phyloP scores from a whole-genome alignment of 2,797 vertebrate genomes.

The Chloroceryle amazona region DNA sequence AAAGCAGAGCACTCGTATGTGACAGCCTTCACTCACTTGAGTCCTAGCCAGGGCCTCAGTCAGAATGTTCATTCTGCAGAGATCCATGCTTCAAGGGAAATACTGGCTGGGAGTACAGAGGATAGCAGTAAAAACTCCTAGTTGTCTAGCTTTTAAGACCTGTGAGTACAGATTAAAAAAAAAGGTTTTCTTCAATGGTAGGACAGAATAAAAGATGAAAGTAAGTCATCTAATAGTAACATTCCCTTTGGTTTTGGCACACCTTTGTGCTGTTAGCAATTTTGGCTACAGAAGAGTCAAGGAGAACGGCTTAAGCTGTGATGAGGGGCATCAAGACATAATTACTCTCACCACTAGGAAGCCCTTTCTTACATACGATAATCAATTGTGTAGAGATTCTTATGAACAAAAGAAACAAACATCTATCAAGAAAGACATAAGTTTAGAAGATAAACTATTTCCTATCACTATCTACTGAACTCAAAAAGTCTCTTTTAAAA shows the following conservation, averaged over 20 bases:
- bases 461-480: not conserved
- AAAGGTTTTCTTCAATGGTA: accelerated
- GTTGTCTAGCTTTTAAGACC: not conserved
- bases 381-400: not conserved
- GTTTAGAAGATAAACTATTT: not conserved
- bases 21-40: not conserved
- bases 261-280: not conserved
- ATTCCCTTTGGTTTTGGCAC: not conserved
- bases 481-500: not conserved
- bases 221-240: not conserved
- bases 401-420: not conserved
- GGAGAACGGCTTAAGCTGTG: not conserved
- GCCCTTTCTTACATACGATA: not conserved
- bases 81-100: not conserved
- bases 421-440: not conserved
- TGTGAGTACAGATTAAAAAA: not conserved
- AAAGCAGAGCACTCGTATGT: not conserved
- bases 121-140: not conserved
- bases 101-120: not conserved
- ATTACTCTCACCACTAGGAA: not conserved
- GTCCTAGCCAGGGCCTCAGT: not conserved
- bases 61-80: not conserved
- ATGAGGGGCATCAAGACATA: not conserved
- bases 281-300: not conserved
- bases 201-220: not conserved